Evolutionary conservation across 2,888 invertebrate genomes (phyloP).

Genomic region (Oxystoma pomonae): DNA sequence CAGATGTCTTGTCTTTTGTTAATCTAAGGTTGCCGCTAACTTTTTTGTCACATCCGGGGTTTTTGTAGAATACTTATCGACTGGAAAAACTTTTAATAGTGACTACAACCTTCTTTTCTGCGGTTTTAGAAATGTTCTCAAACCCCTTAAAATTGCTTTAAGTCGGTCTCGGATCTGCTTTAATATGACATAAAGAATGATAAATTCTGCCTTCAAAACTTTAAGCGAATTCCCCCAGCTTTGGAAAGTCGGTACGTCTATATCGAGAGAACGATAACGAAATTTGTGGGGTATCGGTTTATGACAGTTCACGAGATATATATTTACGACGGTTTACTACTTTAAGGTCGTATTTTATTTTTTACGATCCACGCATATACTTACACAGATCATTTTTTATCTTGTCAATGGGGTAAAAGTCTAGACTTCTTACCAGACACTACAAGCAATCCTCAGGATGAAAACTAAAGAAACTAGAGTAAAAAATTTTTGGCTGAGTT

Average conservation of each 20-base stretch:
- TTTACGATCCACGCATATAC: not conserved
- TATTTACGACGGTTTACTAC: not conserved
- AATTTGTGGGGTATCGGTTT: constrained; percentile 22
- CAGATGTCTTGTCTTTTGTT: too few relatives aligned
- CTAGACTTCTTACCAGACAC: not conserved
- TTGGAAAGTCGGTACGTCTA: not conserved
- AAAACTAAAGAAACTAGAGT: too few relatives aligned
- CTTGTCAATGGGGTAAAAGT: not conserved
- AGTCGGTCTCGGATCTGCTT: not conserved
- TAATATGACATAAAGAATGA: not conserved
- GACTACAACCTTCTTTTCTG: too few relatives aligned
- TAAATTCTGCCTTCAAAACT: not conserved
- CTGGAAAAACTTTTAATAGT: too few relatives aligned
- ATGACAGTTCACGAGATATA: constrained; percentile 17
- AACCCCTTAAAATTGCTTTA: too few relatives aligned
- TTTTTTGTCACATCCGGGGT: too few relatives aligned
- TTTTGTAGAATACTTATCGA: too few relatives aligned
- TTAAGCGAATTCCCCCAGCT: not conserved
- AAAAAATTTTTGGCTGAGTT: too few relatives aligned
- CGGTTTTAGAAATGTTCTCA: too few relatives aligned
- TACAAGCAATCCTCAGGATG: too few relatives aligned
- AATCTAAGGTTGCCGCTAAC: too few relatives aligned
- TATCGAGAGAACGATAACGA: constrained; percentile 16
- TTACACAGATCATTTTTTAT: not conserved
- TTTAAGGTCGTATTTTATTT: not conserved